Percentiles rank a stretch among this genome's conserved stretches.
These are phyloP conservation scores for Cephalopterus ornatus DNA, from an alignment of 2,113 vertebrate species.

Conservation along the genomic window DNA sequence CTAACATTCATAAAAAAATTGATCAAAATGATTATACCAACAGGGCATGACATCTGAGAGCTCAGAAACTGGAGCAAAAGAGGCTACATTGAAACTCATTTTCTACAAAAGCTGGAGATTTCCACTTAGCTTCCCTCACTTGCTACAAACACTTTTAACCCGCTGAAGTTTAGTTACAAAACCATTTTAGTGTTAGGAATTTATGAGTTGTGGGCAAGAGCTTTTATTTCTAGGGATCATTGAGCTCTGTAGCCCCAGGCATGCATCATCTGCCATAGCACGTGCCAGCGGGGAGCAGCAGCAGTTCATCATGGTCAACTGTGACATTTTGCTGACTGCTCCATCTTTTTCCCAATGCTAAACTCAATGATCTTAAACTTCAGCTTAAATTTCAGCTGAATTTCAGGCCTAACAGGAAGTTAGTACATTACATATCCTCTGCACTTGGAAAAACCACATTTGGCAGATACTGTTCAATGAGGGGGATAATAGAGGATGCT, in stretches of 20 bases:
- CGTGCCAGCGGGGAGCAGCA: not conserved
- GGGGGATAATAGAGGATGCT: not conserved
- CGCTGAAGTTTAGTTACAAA: not conserved
- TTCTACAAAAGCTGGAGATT: not conserved
- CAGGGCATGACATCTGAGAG: not conserved
- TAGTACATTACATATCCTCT: not conserved
- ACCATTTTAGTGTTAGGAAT: not conserved
- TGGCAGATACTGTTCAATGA: not conserved
- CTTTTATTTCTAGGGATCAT: not conserved
- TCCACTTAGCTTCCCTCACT: not conserved
- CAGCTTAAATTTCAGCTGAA: not conserved
- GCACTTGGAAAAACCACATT: not conserved
- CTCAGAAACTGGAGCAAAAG: not conserved
- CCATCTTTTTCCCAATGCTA: not conserved
- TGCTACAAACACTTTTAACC: not conserved
- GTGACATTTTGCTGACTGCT: conserved; percentile 40
- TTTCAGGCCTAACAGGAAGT: not conserved
- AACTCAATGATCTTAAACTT: not conserved
- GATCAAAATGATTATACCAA: not conserved
- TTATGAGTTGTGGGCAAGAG: not conserved
- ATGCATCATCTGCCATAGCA: not conserved
- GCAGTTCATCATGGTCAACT: conserved; percentile 6
- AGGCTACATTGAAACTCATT: not conserved
- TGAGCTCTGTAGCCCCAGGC: not conserved
- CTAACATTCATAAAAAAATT: not conserved